phyloP scores from a whole-genome alignment of 2,888 invertebrate genomes.

The Nezara viridula region DNA sequence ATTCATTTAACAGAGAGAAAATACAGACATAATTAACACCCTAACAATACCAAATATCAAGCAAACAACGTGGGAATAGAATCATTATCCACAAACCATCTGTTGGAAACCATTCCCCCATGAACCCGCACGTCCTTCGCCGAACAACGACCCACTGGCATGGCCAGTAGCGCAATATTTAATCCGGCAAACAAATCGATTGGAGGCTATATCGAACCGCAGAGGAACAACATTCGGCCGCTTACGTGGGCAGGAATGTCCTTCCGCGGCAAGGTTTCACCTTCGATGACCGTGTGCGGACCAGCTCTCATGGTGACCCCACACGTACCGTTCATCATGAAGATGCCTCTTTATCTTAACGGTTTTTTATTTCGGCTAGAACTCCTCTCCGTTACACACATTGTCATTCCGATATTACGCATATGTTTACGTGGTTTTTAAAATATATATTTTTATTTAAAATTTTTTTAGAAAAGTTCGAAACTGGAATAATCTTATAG shows the following conservation, averaged over 20 bases:
- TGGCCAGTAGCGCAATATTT: not conserved
- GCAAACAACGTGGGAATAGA: too few relatives aligned
- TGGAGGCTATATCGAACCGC: not conserved
- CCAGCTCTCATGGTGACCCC: not conserved
- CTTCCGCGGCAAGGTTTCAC: not conserved
- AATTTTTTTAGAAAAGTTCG: too few relatives aligned
- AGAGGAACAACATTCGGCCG: not conserved
- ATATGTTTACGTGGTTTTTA: too few relatives aligned
- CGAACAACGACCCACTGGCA: not conserved
- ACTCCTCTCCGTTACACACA: not conserved
- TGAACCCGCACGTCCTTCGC: not conserved
- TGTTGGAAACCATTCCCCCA: not conserved
- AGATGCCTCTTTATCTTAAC: not conserved
- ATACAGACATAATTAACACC: too few relatives aligned
- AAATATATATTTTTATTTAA: too few relatives aligned
- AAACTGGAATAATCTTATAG: too few relatives aligned
- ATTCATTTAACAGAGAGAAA: too few relatives aligned
- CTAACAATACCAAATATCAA: too few relatives aligned
- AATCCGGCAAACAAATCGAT: not conserved
- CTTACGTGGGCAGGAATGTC: not conserved
- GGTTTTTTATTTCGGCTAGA: not conserved
- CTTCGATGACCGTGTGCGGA: not conserved
- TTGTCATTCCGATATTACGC: not conserved
- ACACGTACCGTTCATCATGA: constrained; percentile 1
- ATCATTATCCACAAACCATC: too few relatives aligned